Conservation (phyloP, 2,888 invertebrate genomes). For the Sepiola atlantica region DNA sequence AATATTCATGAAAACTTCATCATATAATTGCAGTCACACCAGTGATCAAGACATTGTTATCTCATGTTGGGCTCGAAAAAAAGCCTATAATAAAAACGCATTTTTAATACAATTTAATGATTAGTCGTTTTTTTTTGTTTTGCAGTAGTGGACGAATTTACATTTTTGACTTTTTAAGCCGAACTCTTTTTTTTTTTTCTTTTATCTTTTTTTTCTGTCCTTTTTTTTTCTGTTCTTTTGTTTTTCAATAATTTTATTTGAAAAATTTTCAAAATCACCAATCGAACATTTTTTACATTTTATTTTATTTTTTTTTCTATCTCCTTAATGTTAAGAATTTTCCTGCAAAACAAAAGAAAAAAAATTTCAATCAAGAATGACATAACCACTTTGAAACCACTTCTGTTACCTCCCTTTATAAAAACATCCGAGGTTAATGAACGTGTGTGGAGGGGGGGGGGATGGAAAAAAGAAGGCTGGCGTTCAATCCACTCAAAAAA, state of each 20-base stretch:
- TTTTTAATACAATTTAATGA: background rate
- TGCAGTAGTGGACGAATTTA: background rate
- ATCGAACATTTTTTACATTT: background rate
- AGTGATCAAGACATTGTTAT: slow-evolving; percentile 1
- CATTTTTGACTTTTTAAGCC: background rate
- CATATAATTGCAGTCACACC: slow-evolving; percentile 10
- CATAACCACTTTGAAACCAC: slow-evolving; percentile 12
- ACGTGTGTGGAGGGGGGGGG: background rate
- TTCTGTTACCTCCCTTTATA: background rate
- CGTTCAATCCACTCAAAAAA: background rate
- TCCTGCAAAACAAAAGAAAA: background rate
- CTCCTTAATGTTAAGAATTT: background rate
- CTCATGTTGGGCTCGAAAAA: background rate
- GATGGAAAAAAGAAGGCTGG: background rate
- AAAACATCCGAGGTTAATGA: background rate
- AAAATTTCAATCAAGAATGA: background rate
- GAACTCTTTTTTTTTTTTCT: background rate
- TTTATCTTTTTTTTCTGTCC: background rate
- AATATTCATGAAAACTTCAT: slow-evolving; percentile 21
- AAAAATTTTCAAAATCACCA: background rate
- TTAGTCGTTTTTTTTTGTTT: background rate
- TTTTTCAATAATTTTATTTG: background rate
- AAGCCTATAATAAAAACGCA: background rate
- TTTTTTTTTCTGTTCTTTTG: background rate
- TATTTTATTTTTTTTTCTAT: background rate